Base-by-base conservation (phyloP, 2,888 invertebrate species). In the Drosophila emarginata region DNA sequence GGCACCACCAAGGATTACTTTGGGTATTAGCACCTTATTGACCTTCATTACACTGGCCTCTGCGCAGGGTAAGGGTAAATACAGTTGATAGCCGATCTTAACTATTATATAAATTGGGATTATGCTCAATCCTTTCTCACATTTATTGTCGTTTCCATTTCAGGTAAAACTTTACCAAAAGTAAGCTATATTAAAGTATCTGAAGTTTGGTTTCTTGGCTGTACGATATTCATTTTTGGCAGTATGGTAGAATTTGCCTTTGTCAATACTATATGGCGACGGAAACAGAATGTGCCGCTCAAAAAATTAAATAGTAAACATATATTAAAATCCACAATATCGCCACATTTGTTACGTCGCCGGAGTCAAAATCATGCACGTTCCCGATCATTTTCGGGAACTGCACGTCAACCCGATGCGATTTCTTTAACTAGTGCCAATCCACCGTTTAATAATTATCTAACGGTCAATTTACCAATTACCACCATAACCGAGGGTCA, bases 101-200 rank as follows among this genome's bases (percentile, higher is more conserved):
- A 6, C 3, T 6, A 26, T 23, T 23, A 26, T 26, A 26, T 6
- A 26, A 5, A 26, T 26, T 26, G 1, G 5, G 4, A 4, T 4
- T 6, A 26, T 6, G 5, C 4, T 26, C 6, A 26, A 26, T 6
- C 4, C 5, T 26, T 26, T 26, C 1, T 5, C 1, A 26, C 26
- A 56, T 11, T 14, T 14, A 11, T 14, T 5, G 18, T 26, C 6
- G 5, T 26, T 26, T 26, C 14, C 5, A 18, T 52, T 26, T 36
- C 26, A 89, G 89, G 95, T 57, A 96, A 96, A 91, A 96, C 96
- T 5, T 91, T 97, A 71, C 97, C 97, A 0, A 97, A 97, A 91
- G 97, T 97, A 21, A 97, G 97, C 2, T 97, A 97, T 88, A 96
- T 97, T 71, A 97, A 97, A 92, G 96, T 96, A 2, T 96, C 96